Conservation (phyloP, 1,140 invertebrate genomes). For the Melanaphis sacchari region DNA sequence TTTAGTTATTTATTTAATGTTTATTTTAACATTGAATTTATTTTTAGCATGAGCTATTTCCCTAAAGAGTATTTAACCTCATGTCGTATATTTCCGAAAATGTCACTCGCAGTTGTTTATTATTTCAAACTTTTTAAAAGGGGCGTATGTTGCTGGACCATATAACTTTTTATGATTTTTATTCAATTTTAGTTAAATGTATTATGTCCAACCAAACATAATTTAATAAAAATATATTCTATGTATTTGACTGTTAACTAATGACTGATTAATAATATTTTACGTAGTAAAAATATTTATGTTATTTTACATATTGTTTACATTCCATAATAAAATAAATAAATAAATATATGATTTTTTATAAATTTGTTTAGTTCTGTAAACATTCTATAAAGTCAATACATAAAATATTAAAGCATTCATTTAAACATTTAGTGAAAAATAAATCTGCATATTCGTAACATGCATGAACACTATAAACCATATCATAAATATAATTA, state of each 20-base stretch:
- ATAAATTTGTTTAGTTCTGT: neutral
- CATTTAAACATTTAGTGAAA: neutral
- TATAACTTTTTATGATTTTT: neutral
- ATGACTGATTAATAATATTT: too few species aligned
- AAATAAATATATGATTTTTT: neutral
- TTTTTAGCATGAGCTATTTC: neutral
- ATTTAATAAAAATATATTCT: neutral
- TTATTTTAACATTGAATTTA: neutral
- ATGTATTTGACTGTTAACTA: neutral
- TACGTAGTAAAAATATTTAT: neutral
- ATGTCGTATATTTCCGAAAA: neutral
- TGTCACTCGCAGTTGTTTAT: constrained; percentile 22
- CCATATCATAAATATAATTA: neutral
- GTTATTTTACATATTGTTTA: neutral
- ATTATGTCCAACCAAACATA: neutral
- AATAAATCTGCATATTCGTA: neutral
- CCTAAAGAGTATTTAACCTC: neutral
- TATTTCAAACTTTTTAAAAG: constrained; percentile 30
- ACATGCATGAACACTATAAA: neutral
- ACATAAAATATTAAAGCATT: neutral
- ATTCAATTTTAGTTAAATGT: neutral
- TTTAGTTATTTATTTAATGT: neutral
- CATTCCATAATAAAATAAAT: neutral
- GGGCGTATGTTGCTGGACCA: neutral
- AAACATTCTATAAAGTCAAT: neutral